phyloP scores from a whole-genome alignment of 2,888 invertebrate species.

The Congeria kusceri region DNA sequence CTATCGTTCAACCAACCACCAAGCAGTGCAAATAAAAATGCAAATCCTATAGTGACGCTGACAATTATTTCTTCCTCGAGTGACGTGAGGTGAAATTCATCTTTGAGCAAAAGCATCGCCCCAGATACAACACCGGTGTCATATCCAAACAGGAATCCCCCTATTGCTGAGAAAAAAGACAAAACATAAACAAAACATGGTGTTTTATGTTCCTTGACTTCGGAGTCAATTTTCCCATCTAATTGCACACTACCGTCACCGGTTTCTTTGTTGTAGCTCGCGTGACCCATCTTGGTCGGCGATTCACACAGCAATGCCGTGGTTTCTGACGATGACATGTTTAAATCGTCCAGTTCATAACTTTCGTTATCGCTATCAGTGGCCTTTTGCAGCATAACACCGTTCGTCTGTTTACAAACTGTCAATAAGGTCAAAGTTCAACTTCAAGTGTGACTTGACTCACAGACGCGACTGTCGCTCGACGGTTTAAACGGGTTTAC shows the following conservation, averaged over 20 bases:
- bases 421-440: slow-evolving; percentile 38
- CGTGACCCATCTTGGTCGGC: slow-evolving; percentile 45
- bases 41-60: slow-evolving; percentile 86
- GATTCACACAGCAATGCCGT: slow-evolving; percentile 37
- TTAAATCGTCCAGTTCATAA: slow-evolving; percentile 55
- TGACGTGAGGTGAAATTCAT: slow-evolving; percentile 85
- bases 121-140: slow-evolving; percentile 88
- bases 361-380: slow-evolving; percentile 52
- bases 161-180: slow-evolving; percentile 83
- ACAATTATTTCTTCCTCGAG: slow-evolving; percentile 87
- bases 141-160: slow-evolving; percentile 88
- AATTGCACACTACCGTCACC: slow-evolving; percentile 38
- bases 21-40: slow-evolving; percentile 85
- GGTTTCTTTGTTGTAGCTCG: slow-evolving; percentile 24
- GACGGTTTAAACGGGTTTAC: too few relatives aligned
- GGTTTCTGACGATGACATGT: slow-evolving; percentile 48
- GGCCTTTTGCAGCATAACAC: slow-evolving; percentile 34
- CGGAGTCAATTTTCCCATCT: slow-evolving; percentile 11
- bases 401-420: slow-evolving; percentile 7
- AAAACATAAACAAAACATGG: slow-evolving; percentile 73
- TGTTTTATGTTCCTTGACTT: slow-evolving; percentile 21
- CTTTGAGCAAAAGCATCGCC: slow-evolving; percentile 85
- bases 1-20: slow-evolving; percentile 86
- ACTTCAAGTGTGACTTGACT: not conserved
- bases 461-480: too few relatives aligned